Percentiles rank a stretch among this genome's conserved stretches.
Conservation (phyloP, 2,888 invertebrate genomes). For the Neoascia interrupta region DNA sequence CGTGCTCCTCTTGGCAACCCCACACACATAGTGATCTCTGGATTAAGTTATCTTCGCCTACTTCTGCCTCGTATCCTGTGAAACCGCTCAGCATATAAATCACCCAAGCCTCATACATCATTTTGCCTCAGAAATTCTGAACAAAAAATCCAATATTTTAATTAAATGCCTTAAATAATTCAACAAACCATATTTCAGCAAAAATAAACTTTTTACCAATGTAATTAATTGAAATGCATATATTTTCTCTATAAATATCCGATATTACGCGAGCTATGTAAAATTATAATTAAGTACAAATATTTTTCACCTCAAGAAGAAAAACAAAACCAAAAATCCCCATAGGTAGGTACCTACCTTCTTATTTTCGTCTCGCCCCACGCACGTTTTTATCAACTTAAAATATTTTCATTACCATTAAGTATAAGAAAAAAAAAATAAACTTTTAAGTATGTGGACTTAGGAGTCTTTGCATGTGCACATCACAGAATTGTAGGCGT, state of each 20-base stretch:
- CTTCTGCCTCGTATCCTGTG: slow-evolving; percentile 18
- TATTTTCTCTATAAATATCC: slow-evolving; percentile 48
- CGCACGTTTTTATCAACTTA: slow-evolving; percentile 59
- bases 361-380: slow-evolving; percentile 34
- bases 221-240: slow-evolving; percentile 55
- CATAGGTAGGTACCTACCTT: too few species aligned
- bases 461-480: too few species aligned
- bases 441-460: too few species aligned
- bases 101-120: slow-evolving; percentile 22
- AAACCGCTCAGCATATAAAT: slow-evolving; percentile 36
- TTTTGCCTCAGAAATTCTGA: slow-evolving; percentile 31
- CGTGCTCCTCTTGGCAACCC: slow-evolving; percentile 24
- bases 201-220: slow-evolving; percentile 49
- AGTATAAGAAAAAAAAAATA: slow-evolving; percentile 40
- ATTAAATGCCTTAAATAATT: slow-evolving; percentile 57
- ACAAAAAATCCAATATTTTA: slow-evolving; percentile 55
- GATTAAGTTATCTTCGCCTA: slow-evolving; percentile 42
- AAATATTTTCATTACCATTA: slow-evolving; percentile 61
- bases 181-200: slow-evolving; percentile 45
- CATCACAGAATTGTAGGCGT: neutral
- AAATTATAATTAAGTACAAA: slow-evolving; percentile 47
- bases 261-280: slow-evolving; percentile 55
- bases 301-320: neutral
- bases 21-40: slow-evolving; percentile 5
- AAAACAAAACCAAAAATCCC: slow-evolving; percentile 26